These are phyloP conservation scores for Pitangus sulphuratus DNA, from an alignment of 2,797 vertebrate species.

Conservation along the genomic window DNA sequence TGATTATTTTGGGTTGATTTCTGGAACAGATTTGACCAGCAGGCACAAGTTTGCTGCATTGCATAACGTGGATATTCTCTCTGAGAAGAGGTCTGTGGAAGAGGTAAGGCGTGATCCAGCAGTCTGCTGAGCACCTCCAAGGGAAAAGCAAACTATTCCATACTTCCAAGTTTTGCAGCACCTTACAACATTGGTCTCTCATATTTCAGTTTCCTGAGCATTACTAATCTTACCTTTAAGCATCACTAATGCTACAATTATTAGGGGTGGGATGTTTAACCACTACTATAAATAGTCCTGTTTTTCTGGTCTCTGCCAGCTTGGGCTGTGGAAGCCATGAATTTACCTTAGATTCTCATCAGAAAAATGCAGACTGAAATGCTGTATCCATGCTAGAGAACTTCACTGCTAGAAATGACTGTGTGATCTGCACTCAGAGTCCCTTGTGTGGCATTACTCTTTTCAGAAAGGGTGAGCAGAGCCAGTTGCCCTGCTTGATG, in stretches of 20 bases:
- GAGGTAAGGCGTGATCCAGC: background rate
- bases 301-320: background rate
- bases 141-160: background rate
- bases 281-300: background rate
- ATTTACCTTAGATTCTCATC: background rate
- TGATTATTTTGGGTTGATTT: background rate
- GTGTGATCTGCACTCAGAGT: background rate
- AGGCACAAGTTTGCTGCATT: background rate
- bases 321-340: background rate
- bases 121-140: background rate
- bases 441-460: accelerated
- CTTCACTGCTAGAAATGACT: background rate
- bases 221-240: background rate
- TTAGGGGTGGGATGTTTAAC: background rate
- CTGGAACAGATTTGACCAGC: background rate
- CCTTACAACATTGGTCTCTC: background rate
- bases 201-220: background rate
- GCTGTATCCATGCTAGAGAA: background rate
- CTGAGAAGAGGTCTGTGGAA: background rate
- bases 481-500: background rate
- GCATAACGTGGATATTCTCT: background rate
- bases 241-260: background rate
- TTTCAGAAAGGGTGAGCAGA: background rate
- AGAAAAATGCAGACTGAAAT: background rate
- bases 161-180: background rate